Conservation (phyloP, 2,888 invertebrate species). For the Phortica magna region DNA sequence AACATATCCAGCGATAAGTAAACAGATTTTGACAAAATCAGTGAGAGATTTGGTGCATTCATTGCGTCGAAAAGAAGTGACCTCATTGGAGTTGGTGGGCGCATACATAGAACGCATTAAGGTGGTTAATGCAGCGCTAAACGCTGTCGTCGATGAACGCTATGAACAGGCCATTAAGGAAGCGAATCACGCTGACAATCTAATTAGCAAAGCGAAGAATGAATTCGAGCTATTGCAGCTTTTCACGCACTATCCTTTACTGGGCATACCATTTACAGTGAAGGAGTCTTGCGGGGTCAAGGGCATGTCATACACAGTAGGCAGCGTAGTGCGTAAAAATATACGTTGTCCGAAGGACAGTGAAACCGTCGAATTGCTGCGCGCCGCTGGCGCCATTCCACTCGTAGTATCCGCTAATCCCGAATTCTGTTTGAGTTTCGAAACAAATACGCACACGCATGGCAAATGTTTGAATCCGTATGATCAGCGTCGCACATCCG, state of each 20-base stretch:
- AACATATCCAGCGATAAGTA: slow-evolving; percentile 59
- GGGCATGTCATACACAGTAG: slow-evolving; percentile 87
- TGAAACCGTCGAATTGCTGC: slow-evolving; percentile 81
- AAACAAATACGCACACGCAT: slow-evolving; percentile 87
- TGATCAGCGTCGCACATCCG: slow-evolving; percentile 84
- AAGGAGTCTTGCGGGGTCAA: slow-evolving; percentile 88
- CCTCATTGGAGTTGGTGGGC: slow-evolving; percentile 81
- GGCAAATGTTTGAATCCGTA: slow-evolving; percentile 93
- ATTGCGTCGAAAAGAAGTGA: slow-evolving; percentile 64
- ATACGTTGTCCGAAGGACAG: slow-evolving; percentile 83
- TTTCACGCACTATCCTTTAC: slow-evolving; percentile 81
- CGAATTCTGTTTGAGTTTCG: slow-evolving; percentile 93
- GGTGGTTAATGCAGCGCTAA: slow-evolving; percentile 84
- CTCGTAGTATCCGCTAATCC: slow-evolving; percentile 91
- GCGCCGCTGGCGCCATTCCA: slow-evolving; percentile 88
- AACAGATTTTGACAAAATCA: slow-evolving; percentile 62
- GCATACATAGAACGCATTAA: slow-evolving; percentile 83
- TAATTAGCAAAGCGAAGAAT: slow-evolving; percentile 63
- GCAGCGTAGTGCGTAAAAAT: slow-evolving; percentile 80
- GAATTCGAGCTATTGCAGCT: slow-evolving; percentile 65
- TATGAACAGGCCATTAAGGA: slow-evolving; percentile 83
- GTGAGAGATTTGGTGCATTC: slow-evolving; percentile 60
- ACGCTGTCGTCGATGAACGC: slow-evolving; percentile 85
- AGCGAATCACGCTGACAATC: slow-evolving; percentile 81
- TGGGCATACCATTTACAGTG: slow-evolving; percentile 90